Evolutionary conservation across 1,140 invertebrate genomes (phyloP).

Genomic region (Tribolium madens): DNA sequence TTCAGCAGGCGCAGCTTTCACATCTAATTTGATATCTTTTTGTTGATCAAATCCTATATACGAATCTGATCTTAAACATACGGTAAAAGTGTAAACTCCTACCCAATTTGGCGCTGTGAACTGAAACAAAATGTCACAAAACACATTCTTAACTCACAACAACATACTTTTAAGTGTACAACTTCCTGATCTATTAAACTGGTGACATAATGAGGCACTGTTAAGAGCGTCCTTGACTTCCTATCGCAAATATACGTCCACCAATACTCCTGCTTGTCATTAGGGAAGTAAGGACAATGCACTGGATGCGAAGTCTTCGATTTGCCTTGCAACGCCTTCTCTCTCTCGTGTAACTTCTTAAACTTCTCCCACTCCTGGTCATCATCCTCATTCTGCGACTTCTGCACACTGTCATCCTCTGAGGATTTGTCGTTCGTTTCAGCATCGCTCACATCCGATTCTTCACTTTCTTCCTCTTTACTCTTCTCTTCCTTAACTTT

Average conservation of each 20-base stretch:
- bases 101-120: constrained; percentile 96
- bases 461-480: constrained; percentile 66
- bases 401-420: constrained; percentile 76
- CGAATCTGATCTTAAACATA: constrained; percentile 91
- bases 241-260: constrained; percentile 98
- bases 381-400: constrained; percentile 71
- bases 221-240: constrained; percentile 90
- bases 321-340: constrained; percentile 90
- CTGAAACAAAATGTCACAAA: constrained; percentile 55
- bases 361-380: constrained; percentile 70
- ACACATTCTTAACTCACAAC: not conserved
- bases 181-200: constrained; percentile 84
- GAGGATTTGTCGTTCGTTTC: constrained; percentile 73
- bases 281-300: constrained; percentile 95
- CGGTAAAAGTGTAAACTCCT: constrained; percentile 93
- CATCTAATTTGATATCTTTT: constrained; percentile 94
- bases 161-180: constrained; percentile 82
- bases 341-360: constrained; percentile 82
- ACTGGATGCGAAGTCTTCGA: constrained; percentile 93
- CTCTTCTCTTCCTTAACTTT: constrained; percentile 61
- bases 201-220: constrained; percentile 92
- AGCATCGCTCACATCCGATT: constrained; percentile 70
- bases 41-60: constrained; percentile 94
- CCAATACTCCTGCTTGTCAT: constrained; percentile 99
- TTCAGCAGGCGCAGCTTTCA: constrained; percentile 92